Conservation (phyloP, 2,888 invertebrate species). For the Nomada lathburiana region DNA sequence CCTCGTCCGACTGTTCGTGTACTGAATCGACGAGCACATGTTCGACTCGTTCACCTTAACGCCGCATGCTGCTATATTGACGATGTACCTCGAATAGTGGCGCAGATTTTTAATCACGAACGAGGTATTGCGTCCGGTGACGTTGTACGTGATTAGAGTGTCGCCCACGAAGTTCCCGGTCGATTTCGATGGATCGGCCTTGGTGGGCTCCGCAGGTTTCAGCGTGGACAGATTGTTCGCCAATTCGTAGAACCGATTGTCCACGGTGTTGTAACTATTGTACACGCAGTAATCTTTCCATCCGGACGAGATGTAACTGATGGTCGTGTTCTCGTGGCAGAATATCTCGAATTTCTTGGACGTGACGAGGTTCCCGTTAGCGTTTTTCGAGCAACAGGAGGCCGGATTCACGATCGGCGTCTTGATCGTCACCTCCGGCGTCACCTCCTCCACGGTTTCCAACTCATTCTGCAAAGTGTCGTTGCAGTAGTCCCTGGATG, state of each 20-base stretch:
- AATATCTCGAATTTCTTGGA: conserved; percentile 75
- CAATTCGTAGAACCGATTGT: conserved; percentile 57
- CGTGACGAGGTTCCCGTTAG: neutral
- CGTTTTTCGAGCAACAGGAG: conserved; percentile 71
- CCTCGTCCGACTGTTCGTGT: conserved; percentile 84
- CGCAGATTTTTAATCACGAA: conserved; percentile 83
- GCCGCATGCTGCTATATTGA: conserved; percentile 87
- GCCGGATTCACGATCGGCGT: conserved; percentile 35
- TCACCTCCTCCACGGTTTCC: conserved; percentile 44
- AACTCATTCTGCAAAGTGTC: conserved; percentile 67
- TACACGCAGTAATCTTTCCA: conserved; percentile 74
- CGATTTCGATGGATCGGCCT: neutral
- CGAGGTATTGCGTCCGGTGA: conserved; percentile 66
- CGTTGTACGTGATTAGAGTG: conserved; percentile 68
- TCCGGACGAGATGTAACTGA: conserved; percentile 69
- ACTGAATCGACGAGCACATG: conserved; percentile 77
- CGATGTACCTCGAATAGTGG: conserved; percentile 87
- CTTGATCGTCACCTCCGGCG: conserved; percentile 65
- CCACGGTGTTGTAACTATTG: conserved; percentile 62
- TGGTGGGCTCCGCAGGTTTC: neutral
- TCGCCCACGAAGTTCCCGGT: conserved; percentile 26
- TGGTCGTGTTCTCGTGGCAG: conserved; percentile 72
- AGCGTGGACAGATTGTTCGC: conserved; percentile 44
- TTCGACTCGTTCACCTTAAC: conserved; percentile 74
- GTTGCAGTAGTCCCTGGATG: conserved; percentile 84